A percentile compares a stretch with the other conserved stretches of the same genome.
Evolutionary conservation across 1,140 invertebrate genomes (phyloP).

Genomic region (Heliconius melpomene): DNA sequence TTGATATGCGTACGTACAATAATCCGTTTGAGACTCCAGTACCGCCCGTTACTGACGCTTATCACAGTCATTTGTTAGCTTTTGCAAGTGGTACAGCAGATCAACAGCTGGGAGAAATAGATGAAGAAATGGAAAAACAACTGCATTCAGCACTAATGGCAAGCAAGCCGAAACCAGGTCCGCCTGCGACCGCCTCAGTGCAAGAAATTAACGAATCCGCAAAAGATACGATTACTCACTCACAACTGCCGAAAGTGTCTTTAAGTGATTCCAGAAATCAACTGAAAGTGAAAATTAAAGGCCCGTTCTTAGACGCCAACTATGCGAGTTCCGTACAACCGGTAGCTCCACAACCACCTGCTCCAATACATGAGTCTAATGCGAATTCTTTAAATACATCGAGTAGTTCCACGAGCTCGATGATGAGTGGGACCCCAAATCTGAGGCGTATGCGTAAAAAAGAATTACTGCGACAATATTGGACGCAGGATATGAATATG

Average conservation of each 20-base stretch:
- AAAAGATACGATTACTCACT: slow-evolving; percentile 74
- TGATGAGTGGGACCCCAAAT: slow-evolving; percentile 85
- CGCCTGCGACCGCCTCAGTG: slow-evolving; percentile 53
- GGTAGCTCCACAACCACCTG: slow-evolving; percentile 81
- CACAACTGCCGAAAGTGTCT: slow-evolving; percentile 84
- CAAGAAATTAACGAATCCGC: slow-evolving; percentile 74
- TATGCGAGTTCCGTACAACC: slow-evolving; percentile 82
- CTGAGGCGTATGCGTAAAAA: slow-evolving; percentile 94
- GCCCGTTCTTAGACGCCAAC: slow-evolving; percentile 90
- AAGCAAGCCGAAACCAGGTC: slow-evolving; percentile 65
- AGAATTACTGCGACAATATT: slow-evolving; percentile 90
- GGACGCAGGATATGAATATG: slow-evolving; percentile 93
- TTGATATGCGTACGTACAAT: slow-evolving; percentile 94
- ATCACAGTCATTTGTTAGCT: slow-evolving; percentile 84
- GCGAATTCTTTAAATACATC: slow-evolving; percentile 65
- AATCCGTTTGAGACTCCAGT: slow-evolving; percentile 79
- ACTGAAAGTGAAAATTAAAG: slow-evolving; percentile 94
- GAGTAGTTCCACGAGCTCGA: slow-evolving; percentile 55
- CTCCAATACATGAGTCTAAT: slow-evolving; percentile 77
- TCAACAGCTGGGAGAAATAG: slow-evolving; percentile 85
- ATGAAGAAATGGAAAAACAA: slow-evolving; percentile 90
- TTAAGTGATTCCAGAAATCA: slow-evolving; percentile 90
- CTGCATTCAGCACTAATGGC: slow-evolving; percentile 85
- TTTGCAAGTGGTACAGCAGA: slow-evolving; percentile 85
- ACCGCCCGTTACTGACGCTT: slow-evolving; percentile 61